These are phyloP conservation scores for Drosophila ustulata DNA, from an alignment of 2,888 invertebrate genomes.

Conservation along the genomic window DNA sequence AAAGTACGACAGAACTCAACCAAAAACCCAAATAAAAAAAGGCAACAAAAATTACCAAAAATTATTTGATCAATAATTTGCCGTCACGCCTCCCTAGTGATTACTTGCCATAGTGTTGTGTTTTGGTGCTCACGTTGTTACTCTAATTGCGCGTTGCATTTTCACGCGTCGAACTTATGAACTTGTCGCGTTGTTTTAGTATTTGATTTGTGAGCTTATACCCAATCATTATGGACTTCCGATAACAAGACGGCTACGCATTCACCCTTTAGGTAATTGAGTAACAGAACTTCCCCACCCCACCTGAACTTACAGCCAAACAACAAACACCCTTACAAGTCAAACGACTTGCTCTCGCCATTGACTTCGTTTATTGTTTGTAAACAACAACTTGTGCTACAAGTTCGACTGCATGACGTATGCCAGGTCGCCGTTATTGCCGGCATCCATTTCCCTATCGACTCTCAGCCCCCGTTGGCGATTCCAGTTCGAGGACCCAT, in stretches of 20 bases:
- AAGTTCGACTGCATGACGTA: slow-evolving; percentile 65
- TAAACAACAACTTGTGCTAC: slow-evolving; percentile 73
- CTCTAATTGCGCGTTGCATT: slow-evolving; percentile 62
- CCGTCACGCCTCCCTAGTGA: slow-evolving; percentile 70
- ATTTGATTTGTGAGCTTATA: slow-evolving; percentile 73
- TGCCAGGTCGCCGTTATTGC: slow-evolving; percentile 63
- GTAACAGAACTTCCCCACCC: not conserved
- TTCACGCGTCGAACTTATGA: slow-evolving; percentile 73
- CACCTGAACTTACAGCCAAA: too few species aligned
- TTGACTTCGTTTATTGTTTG: slow-evolving; percentile 78
- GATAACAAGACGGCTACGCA: slow-evolving; percentile 41
- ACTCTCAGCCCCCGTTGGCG: slow-evolving; percentile 11
- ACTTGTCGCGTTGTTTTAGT: slow-evolving; percentile 51
- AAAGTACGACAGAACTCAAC: slow-evolving; percentile 21
- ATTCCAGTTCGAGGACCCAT: slow-evolving; percentile 7
- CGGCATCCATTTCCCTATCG: slow-evolving; percentile 35
- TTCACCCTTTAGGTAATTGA: slow-evolving; percentile 26
- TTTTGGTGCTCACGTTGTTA: slow-evolving; percentile 22
- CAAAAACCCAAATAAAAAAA: slow-evolving; percentile 15
- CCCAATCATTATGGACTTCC: slow-evolving; percentile 51
- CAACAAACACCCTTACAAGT: slow-evolving; percentile 16
- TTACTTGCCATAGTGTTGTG: slow-evolving; percentile 21
- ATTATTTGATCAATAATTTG: slow-evolving; percentile 81
- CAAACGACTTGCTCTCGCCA: slow-evolving; percentile 37
- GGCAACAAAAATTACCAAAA: slow-evolving; percentile 39